Evolutionary conservation across 2,888 invertebrate genomes (phyloP).

Genomic region (Orchesella flavescens): DNA sequence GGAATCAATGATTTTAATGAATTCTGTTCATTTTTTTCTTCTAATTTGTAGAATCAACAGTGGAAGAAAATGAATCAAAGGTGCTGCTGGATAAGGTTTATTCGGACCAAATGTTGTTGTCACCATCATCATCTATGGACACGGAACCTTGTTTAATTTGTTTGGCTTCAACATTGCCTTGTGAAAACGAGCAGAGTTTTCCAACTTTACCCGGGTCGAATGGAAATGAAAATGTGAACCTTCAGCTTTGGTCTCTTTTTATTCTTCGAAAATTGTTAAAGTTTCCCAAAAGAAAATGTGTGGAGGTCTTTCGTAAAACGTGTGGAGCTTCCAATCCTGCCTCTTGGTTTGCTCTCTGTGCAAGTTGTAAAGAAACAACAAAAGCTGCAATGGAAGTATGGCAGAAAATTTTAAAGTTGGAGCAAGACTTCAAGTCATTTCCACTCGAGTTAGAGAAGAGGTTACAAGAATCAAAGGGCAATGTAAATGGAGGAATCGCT

Average conservation of each 20-base stretch:
- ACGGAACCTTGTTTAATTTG: too few species aligned
- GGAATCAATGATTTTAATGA: too few species aligned
- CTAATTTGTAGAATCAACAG: too few species aligned
- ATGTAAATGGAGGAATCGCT: neutral
- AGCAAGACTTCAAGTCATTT: neutral
- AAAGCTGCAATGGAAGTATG: slow-evolving; percentile 16
- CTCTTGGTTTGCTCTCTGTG: slow-evolving; percentile 24
- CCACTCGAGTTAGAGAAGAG: neutral
- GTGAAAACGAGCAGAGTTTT: neutral
- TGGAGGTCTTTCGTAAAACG: neutral
- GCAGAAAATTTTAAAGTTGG: neutral
- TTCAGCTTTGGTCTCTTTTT: slow-evolving; percentile 22
- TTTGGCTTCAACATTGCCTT: too few species aligned
- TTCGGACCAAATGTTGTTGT: too few species aligned
- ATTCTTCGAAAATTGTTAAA: slow-evolving; percentile 2
- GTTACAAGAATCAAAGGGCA: neutral
- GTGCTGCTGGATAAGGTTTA: too few species aligned
- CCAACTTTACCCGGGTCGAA: slow-evolving; percentile 15
- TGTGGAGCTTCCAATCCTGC: neutral
- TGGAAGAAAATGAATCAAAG: too few species aligned
- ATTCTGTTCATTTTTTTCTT: too few species aligned
- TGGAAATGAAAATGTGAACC: neutral
- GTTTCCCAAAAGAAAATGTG: neutral
- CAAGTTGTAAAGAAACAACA: neutral
- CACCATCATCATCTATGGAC: too few species aligned